Conservation (phyloP, 2,888 invertebrate genomes). For the Dicranocentrus wangi region DNA sequence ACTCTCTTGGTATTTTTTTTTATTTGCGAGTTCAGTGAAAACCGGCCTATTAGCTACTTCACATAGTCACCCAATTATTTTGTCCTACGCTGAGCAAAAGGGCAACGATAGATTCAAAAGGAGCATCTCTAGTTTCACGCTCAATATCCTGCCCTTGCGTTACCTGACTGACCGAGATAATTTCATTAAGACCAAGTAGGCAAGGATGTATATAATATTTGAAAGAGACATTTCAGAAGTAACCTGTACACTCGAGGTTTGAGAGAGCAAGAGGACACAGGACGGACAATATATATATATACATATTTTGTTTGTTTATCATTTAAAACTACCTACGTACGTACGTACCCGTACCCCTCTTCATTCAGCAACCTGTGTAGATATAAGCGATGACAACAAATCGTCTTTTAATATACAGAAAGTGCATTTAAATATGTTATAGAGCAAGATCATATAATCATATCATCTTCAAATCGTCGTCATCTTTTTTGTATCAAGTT, state of each 20-base stretch:
- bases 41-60: background rate
- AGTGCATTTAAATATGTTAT: background rate
- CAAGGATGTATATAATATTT: background rate
- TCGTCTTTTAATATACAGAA: background rate
- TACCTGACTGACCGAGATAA: constrained; percentile 15
- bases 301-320: background rate
- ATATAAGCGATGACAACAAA: too few species aligned
- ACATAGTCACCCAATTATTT: background rate
- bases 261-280: background rate
- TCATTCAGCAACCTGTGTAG: too few species aligned
- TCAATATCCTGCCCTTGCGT: background rate
- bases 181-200: background rate
- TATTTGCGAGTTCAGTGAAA: constrained; percentile 2
- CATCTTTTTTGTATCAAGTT: too few species aligned
- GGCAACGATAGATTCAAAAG: background rate
- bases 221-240: background rate
- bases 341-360: too few species aligned
- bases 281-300: background rate
- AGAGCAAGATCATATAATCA: background rate
- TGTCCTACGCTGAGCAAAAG: background rate
- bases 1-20: background rate
- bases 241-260: background rate
- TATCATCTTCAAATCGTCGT: background rate
- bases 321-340: background rate
- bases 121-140: background rate